Percentiles rank a stretch among this genome's conserved stretches.
phyloP scores from a whole-genome alignment of 2,113 vertebrate species.

The Asarcornis scutulata region DNA sequence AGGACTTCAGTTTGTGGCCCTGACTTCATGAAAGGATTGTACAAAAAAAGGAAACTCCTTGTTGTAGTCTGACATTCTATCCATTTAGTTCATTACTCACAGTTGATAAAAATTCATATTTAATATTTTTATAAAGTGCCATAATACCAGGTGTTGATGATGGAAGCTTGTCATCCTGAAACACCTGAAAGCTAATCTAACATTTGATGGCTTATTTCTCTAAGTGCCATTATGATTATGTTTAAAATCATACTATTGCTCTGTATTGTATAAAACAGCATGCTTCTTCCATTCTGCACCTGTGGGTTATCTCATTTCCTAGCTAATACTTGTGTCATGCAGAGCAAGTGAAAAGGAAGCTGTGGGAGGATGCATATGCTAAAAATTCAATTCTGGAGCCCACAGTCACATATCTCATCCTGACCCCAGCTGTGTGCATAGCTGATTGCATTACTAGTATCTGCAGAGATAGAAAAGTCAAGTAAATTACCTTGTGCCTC shows the following conservation, averaged over 20 bases:
- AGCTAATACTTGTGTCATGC: not conserved
- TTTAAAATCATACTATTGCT: not conserved
- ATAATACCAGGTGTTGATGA: not conserved
- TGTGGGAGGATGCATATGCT: not conserved
- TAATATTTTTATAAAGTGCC: not conserved
- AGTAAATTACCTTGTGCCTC: not conserved
- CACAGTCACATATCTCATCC: not conserved
- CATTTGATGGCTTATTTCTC: not conserved
- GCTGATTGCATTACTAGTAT: not conserved
- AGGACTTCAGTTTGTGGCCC: not conserved
- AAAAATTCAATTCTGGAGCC: not conserved
- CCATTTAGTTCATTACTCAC: not conserved
- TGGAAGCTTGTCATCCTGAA: not conserved
- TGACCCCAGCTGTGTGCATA: not conserved
- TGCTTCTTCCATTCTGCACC: not conserved
- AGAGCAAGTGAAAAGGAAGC: not conserved
- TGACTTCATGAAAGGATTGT: not conserved
- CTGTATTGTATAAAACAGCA: not conserved
- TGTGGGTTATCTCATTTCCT: not conserved
- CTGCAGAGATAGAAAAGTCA: not conserved
- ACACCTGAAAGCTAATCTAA: not conserved
- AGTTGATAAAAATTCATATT: not conserved
- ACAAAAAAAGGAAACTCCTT: not conserved
- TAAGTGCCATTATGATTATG: not conserved
- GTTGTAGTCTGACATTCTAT: not conserved